Base-by-base conservation (phyloP, 2,888 invertebrate species). In the Drosophila villosipedis region DNA sequence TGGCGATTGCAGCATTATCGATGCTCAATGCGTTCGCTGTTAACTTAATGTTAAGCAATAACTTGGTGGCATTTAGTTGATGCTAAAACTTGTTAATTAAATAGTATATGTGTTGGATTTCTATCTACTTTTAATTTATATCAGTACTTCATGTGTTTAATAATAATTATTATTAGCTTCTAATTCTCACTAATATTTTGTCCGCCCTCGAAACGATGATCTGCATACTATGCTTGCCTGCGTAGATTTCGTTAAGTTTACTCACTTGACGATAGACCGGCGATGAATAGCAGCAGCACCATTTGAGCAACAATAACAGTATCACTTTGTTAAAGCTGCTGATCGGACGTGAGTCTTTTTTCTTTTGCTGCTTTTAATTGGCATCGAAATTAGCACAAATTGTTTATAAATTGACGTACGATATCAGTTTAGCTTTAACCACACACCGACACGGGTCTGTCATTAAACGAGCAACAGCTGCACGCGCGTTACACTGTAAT, bases 281-380 rank as follows among this genome's bases (percentile, higher is more conserved):
- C 43, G n/a, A 52, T 53, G 25, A 57, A 37, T 16, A 28, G 2
- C 16, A 54, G 39, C 74, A 64, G 61, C 10, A 60, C 78, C 78
- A 59, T 55, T 74, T 70, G 78, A 78, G 78, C 54, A 68, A 70
- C 67, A 70, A 74, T 74, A 78, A 78, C 68, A 78, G 78, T 78
- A 61, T 54, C 71, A 71, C 49, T 71, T 66, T 54, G 68, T 33
- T 64, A 33, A 75, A 68, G 79, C 79, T 78, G 75, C 68, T 71
- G 78, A 78, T 78, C 78, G 71, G 78, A 78, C 63, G 78, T 78
- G 47, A 16, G 16, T 9, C 2, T 39, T 35, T 63, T 68, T 71
- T 31, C 7, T 10, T 35, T 49, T 68, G 47, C 9, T 47, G 47
- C 25, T 22, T 25, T 47, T 63, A 55, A 55, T 69, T 71, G n/a